A percentile compares a stretch with the other conserved stretches of the same genome.
Conservation (phyloP, 2,888 invertebrate genomes). For the Drosophila mercatorum region DNA sequence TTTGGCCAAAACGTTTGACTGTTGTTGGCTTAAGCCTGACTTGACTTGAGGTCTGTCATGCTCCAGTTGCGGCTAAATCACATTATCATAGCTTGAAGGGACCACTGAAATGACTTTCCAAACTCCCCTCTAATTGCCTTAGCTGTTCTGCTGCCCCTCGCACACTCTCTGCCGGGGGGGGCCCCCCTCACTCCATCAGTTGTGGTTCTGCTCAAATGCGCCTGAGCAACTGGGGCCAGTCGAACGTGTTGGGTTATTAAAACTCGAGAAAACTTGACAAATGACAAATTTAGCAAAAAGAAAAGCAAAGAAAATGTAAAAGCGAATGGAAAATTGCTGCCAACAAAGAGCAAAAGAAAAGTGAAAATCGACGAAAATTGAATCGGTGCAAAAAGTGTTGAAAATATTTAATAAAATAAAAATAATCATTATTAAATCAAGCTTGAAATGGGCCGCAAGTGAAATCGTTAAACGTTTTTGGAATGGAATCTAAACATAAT, state of each 20-base stretch:
- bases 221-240: conserved; percentile 34
- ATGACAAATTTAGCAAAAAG: conserved; percentile 46
- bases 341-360: conserved; percentile 43
- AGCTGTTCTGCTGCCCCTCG: conserved; percentile 29
- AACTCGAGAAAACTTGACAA: conserved; percentile 64
- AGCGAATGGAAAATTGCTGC: conserved; percentile 27
- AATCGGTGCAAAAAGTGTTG: conserved; percentile 39
- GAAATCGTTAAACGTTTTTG: conserved; percentile 30
- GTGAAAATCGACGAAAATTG: conserved; percentile 68
- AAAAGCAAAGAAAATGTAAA: conserved; percentile 30
- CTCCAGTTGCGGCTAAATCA: conserved; percentile 60
- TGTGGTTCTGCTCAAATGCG: conserved; percentile 52
- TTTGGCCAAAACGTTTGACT: conserved; percentile 17
- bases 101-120: conserved; percentile 46
- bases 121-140: conserved; percentile 19
- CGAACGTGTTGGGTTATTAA: conserved; percentile 64
- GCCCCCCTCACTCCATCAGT: conserved; percentile 6
- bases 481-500: neutral
- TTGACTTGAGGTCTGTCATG: conserved; percentile 46
- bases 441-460: conserved; percentile 58
- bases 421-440: conserved; percentile 52
- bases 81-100: conserved; percentile 32
- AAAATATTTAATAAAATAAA: conserved; percentile 41
- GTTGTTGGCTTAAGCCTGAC: neutral
- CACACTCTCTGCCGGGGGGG: no score